A percentile compares a stretch with the other conserved stretches of the same genome.
Conservation (phyloP, 1,140 invertebrate genomes). For the Aphis craccivora region DNA sequence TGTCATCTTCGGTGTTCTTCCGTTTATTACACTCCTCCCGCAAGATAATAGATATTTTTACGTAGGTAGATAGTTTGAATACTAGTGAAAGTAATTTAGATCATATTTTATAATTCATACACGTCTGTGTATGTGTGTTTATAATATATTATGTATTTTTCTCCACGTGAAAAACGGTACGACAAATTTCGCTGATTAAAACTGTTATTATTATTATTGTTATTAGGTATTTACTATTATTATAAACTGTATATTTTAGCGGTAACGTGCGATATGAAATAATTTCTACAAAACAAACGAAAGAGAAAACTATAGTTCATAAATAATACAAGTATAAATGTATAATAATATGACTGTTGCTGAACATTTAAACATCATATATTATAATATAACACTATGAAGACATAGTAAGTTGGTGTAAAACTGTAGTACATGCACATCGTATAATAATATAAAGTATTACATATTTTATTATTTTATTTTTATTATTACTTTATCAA, state of each 20-base stretch:
- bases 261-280: not conserved
- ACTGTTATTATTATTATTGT: constrained; percentile 11
- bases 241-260: not conserved
- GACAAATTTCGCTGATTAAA: constrained; percentile 9
- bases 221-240: not conserved
- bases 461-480: no score
- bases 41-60: not conserved
- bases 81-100: constrained; percentile 10
- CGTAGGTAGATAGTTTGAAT: not conserved
- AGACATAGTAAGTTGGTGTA: not conserved
- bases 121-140: not conserved
- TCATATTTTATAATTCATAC: constrained; percentile 31
- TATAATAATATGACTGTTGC: not conserved
- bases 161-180: not conserved
- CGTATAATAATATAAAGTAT: not conserved
- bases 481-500: not conserved
- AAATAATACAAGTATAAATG: not conserved
- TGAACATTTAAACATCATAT: not conserved
- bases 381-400: not conserved
- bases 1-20: not conserved
- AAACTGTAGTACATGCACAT: not conserved
- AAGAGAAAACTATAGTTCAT: not conserved
- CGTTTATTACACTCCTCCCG: not conserved
- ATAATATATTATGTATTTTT: constrained; percentile 30
- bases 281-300: constrained; percentile 21